A percentile compares a stretch with the other conserved stretches of the same genome.
Evolutionary conservation across 1,140 invertebrate species (phyloP).

Genomic region (Drosophila subpulchrella): DNA sequence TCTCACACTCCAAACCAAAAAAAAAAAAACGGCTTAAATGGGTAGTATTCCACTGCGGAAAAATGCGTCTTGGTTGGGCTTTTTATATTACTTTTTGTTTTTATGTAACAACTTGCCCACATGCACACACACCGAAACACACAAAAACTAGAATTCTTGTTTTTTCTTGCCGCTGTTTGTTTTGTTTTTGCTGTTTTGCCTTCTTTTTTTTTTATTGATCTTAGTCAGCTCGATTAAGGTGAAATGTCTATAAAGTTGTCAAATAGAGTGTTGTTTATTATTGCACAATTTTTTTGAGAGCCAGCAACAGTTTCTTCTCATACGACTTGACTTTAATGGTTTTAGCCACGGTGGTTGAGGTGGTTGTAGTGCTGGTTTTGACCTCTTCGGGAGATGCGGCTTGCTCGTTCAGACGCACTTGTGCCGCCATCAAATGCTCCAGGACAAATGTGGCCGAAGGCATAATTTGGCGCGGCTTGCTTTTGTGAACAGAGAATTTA

Average conservation of each 20-base stretch:
- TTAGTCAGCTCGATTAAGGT: constrained; percentile 28
- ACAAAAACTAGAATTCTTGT: constrained; percentile 39
- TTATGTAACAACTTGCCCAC: constrained; percentile 58
- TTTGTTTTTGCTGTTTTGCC: constrained; percentile 27
- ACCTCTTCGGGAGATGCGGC: constrained; percentile 15
- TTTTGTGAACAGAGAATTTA: neutral
- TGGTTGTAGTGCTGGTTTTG: constrained; percentile 1
- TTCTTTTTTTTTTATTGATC: constrained; percentile 25
- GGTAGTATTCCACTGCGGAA: constrained; percentile 38
- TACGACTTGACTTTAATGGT: constrained; percentile 38
- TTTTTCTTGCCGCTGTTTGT: constrained; percentile 37
- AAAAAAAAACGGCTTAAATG: constrained; percentile 18
- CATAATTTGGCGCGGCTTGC: constrained; percentile 49
- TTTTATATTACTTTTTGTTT: constrained; percentile 22
- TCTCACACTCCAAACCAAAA: constrained; percentile 5
- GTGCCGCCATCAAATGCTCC: constrained; percentile 80
- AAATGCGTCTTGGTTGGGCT: constrained; percentile 29
- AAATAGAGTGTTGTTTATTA: constrained; percentile 40
- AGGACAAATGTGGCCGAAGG: constrained; percentile 76
- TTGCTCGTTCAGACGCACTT: constrained; percentile 69
- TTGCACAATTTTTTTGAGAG: constrained; percentile 72
- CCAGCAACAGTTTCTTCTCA: constrained; percentile 60
- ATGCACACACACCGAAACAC: constrained; percentile 9
- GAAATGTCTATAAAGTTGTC: constrained; percentile 25
- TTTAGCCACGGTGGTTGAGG: constrained; percentile 6